Evolutionary conservation across 1,140 invertebrate genomes (phyloP).

Genomic region (Oncopeltus fasciatus): DNA sequence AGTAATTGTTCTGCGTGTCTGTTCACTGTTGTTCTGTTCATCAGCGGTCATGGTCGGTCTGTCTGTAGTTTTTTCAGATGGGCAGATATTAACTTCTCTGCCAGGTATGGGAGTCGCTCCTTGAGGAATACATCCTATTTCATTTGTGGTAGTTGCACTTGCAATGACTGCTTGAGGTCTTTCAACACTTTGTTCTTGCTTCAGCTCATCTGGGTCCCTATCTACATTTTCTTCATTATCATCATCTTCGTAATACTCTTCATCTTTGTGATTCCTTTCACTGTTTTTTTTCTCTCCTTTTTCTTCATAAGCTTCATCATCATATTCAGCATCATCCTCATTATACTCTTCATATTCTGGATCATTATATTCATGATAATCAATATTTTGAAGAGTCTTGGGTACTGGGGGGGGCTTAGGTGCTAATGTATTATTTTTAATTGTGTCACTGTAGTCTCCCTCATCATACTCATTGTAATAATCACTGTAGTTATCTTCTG

Average conservation of each 20-base stretch:
- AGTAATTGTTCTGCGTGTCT: slow-evolving; percentile 2
- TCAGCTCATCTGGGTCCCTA: background rate
- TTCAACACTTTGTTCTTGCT: background rate
- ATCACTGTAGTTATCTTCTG: slow-evolving; percentile 14
- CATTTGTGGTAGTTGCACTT: background rate
- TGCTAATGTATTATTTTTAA: background rate
- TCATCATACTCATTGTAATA: slow-evolving; percentile 16
- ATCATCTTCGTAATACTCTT: slow-evolving; percentile 1
- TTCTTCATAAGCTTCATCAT: slow-evolving; percentile 18
- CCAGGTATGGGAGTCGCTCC: background rate
- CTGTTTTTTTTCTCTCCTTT: slow-evolving; percentile 9
- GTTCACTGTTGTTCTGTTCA: slow-evolving; percentile 4
- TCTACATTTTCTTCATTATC: background rate
- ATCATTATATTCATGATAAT: background rate
- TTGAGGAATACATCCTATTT: background rate
- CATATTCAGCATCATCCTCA: slow-evolving; percentile 18
- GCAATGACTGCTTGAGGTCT: background rate
- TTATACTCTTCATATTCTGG: slow-evolving; percentile 18
- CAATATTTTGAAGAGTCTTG: background rate
- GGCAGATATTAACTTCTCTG: background rate
- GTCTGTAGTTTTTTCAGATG: background rate
- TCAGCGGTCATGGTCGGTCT: background rate
- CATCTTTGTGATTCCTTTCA: background rate
- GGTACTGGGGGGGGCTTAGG: background rate
- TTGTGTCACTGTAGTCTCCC: slow-evolving; percentile 15